Conservation (phyloP, 1,140 invertebrate species). For the Sitodiplosis mosellana region DNA sequence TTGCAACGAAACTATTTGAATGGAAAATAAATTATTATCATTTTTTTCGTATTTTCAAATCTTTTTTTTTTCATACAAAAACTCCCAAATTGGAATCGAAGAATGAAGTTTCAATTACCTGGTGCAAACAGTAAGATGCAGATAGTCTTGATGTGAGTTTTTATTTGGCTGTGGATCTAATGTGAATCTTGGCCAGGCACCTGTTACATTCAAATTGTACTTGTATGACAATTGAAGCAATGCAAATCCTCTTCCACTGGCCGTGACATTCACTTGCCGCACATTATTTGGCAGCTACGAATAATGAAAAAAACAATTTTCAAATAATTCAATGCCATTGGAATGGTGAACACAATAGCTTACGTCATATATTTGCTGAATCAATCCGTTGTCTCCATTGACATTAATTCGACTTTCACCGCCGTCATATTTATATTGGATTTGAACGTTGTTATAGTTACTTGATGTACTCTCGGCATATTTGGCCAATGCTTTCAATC, state of each 20-base stretch:
- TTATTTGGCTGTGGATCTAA: slow-evolving; percentile 76
- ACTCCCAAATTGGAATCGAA: not conserved
- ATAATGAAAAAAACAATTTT: not conserved
- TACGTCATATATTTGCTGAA: slow-evolving; percentile 53
- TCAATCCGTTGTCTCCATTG: slow-evolving; percentile 48
- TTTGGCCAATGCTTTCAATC: slow-evolving; percentile 47
- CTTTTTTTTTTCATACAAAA: no score
- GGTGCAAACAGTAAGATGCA: slow-evolving; percentile 73
- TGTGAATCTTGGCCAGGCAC: slow-evolving; percentile 72
- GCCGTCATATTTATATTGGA: slow-evolving; percentile 33
- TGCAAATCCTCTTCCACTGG: slow-evolving; percentile 64
- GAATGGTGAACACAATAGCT: slow-evolving; percentile 6
- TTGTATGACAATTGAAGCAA: slow-evolving; percentile 65
- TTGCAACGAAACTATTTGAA: slow-evolving; percentile 34
- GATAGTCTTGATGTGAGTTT: slow-evolving; percentile 60
- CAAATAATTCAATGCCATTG: not conserved
- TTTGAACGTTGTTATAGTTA: slow-evolving; percentile 32
- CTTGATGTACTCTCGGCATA: slow-evolving; percentile 40
- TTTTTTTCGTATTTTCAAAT: no score
- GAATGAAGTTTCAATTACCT: slow-evolving; percentile 30
- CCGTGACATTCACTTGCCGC: slow-evolving; percentile 38
- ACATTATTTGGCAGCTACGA: slow-evolving; percentile 15
- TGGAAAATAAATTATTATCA: not conserved
- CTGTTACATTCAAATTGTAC: slow-evolving; percentile 78
- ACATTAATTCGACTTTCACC: slow-evolving; percentile 38